phyloP scores from a whole-genome alignment of 2,113 vertebrate species.

The Nesogale talazaci region DNA sequence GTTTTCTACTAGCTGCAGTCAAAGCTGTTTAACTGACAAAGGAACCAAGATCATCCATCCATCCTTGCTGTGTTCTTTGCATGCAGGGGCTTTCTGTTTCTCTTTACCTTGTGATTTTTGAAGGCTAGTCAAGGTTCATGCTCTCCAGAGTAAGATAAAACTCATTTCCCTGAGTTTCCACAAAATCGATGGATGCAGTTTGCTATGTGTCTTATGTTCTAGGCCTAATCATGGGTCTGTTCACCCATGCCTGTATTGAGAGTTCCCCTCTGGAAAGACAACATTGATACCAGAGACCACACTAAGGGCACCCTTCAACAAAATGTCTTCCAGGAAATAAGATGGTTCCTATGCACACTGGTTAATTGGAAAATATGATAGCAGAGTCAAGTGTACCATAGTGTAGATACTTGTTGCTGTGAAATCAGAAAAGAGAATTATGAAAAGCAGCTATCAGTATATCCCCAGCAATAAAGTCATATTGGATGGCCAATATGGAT shows the following conservation, averaged over 20 bases:
- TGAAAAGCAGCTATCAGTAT: neutral
- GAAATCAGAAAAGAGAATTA: neutral
- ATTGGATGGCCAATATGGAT: neutral
- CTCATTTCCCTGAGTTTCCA: too few species aligned
- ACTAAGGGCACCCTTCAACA: neutral
- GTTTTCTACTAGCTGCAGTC: conserved; percentile 2
- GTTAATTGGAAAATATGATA: neutral
- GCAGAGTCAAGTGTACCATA: neutral
- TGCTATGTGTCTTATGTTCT: neutral
- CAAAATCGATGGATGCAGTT: neutral
- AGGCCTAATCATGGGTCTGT: neutral
- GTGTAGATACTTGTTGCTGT: neutral
- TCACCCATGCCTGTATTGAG: neutral
- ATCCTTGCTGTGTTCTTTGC: neutral
- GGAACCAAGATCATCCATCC: conserved; percentile 32
- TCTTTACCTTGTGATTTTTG: neutral
- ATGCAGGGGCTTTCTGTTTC: neutral
- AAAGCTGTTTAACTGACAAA: conserved; percentile 10
- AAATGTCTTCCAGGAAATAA: neutral
- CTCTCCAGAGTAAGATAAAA: neutral
- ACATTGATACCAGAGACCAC: neutral
- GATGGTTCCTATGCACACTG: neutral
- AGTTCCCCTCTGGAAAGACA: neutral
- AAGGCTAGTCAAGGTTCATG: neutral
- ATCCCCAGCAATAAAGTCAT: neutral